These are phyloP conservation scores for Cryptotis parvus DNA, from an alignment of 2,113 vertebrate species.

Conservation along the genomic window DNA sequence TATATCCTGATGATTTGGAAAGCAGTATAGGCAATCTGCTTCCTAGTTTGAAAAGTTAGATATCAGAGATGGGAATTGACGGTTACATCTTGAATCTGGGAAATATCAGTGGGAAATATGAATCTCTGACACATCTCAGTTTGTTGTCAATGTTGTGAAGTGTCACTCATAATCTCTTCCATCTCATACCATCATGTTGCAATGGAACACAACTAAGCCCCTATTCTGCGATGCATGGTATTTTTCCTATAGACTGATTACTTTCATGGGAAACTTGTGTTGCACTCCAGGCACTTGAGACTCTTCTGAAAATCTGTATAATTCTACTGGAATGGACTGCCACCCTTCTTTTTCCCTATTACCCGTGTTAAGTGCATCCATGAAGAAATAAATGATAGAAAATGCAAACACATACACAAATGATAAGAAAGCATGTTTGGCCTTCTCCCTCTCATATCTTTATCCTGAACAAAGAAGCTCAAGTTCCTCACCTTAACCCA, in stretches of 20 bases:
- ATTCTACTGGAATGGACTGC: neutral
- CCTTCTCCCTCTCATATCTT: neutral
- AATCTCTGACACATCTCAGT: neutral
- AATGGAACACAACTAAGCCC: neutral
- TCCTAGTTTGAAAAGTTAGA: neutral
- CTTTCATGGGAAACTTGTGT: neutral
- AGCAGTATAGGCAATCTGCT: neutral
- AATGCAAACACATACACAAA: neutral
- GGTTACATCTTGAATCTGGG: neutral
- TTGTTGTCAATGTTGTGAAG: neutral
- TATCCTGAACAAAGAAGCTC: neutral
- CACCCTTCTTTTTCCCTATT: neutral
- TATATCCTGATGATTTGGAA: neutral
- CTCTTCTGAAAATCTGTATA: neutral
- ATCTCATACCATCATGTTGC: neutral
- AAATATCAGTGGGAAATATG: neutral
- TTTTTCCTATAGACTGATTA: neutral
- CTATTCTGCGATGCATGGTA: neutral
- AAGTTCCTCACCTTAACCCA: too few species aligned
- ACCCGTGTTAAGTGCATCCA: neutral
- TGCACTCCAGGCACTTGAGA: neutral
- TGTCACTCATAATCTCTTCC: neutral
- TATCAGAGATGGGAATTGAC: neutral
- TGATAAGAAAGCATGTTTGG: neutral
- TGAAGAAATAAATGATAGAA: slow-evolving; percentile 10